Conservation (phyloP, 2,113 vertebrate species). For the Prolemur simus region DNA sequence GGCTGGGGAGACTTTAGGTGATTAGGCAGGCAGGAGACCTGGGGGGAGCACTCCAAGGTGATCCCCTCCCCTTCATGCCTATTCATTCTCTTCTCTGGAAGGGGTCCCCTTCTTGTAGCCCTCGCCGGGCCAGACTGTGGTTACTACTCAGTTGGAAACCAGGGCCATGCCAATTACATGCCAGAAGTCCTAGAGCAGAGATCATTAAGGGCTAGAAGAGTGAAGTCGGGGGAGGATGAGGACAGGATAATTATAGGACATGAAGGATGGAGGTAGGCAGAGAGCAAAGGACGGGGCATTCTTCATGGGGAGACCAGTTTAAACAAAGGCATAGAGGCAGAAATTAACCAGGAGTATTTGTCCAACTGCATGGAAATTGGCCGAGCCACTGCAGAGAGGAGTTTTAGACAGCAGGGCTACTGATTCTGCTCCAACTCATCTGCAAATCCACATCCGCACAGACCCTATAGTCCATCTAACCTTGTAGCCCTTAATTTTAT, state of each 20-base stretch:
- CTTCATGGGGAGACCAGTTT: background rate
- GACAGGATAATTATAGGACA: background rate
- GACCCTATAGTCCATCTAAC: background rate
- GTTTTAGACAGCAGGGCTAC: accelerated
- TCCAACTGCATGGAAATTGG: background rate
- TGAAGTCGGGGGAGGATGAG: background rate
- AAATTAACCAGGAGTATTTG: background rate
- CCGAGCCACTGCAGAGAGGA: background rate
- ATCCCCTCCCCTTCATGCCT: background rate
- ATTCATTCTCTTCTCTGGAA: background rate
- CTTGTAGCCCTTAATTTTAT: background rate
- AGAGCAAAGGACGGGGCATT: background rate
- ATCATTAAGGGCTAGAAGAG: background rate
- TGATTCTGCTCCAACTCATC: background rate
- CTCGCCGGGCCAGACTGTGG: background rate
- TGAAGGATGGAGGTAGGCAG: background rate
- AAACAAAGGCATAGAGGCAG: background rate
- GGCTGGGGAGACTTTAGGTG: background rate
- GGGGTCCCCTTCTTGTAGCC: background rate
- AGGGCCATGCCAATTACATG: background rate
- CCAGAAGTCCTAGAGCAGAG: background rate
- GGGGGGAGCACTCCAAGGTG: background rate
- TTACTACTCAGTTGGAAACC: background rate
- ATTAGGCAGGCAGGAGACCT: accelerated
- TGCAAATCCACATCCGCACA: background rate